Conservation (phyloP, 2,113 vertebrate species). For the Phyllostomus hastatus region DNA sequence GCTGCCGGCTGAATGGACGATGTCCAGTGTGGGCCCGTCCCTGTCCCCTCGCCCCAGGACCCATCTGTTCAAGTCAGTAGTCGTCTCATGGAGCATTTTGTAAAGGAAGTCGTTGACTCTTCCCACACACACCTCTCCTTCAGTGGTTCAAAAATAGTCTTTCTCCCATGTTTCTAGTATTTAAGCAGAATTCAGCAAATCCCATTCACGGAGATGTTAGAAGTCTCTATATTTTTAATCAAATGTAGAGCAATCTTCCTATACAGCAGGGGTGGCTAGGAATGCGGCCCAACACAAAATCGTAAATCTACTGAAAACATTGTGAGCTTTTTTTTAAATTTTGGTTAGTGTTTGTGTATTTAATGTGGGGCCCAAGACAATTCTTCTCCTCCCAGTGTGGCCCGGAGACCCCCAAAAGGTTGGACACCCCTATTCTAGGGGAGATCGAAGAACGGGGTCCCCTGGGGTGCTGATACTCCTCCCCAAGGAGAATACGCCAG, state of each 20-base stretch:
- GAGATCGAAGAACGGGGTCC: no score
- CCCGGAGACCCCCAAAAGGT: no score
- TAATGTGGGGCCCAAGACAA: no score
- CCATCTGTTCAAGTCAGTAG: not conserved
- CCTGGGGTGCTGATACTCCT: no score
- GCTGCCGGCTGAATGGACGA: not conserved
- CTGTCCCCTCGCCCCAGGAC: not conserved
- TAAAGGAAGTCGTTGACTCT: slow-evolving; percentile 25
- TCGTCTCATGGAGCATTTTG: slow-evolving; percentile 25
- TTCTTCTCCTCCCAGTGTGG: no score
- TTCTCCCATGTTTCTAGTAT: not conserved
- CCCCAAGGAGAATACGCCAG: no score
- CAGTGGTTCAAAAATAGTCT: slow-evolving; percentile 9
- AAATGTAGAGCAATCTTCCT: not conserved
- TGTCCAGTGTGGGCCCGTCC: not conserved
- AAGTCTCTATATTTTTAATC: slow-evolving; percentile 20
- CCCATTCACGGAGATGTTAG: not conserved
- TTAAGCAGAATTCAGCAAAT: slow-evolving; percentile 33
- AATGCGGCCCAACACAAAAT: no score
- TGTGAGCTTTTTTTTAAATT: no score
- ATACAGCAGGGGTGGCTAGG: not conserved
- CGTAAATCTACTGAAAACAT: no score
- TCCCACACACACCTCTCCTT: not conserved
- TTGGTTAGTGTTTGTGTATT: no score
- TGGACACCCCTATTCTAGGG: no score